Percentiles rank a stretch among this genome's conserved stretches.
These are phyloP conservation scores for Papilio demoleus DNA, from an alignment of 2,888 invertebrate genomes.

Conservation along the genomic window DNA sequence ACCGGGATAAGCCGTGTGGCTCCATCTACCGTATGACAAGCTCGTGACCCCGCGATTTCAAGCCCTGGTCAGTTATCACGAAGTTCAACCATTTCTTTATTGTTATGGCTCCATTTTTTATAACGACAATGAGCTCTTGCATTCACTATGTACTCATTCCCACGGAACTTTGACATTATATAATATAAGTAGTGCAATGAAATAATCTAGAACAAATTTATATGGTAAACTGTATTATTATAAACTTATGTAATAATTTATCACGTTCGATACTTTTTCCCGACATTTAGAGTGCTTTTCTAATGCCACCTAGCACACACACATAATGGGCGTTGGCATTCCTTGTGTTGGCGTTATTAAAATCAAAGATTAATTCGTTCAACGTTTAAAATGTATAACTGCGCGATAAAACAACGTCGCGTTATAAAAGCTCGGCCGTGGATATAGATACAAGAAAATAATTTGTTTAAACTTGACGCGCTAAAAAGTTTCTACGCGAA, in stretches of 20 bases:
- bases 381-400: too few species aligned
- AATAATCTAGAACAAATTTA: conserved; percentile 6
- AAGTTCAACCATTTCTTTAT: conserved; percentile 41
- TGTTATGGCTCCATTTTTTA: conserved; percentile 37
- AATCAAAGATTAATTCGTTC: too few species aligned
- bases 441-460: too few species aligned
- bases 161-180: conserved; percentile 31
- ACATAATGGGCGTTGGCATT: too few species aligned
- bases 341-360: too few species aligned
- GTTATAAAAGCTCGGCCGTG: too few species aligned
- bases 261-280: too few species aligned
- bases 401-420: too few species aligned
- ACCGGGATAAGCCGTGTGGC: conserved; percentile 16
- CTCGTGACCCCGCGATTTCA: conserved; percentile 47
- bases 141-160: conserved; percentile 36
- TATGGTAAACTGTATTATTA: neutral
- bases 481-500: too few species aligned
- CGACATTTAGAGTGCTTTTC: too few species aligned
- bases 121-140: conserved; percentile 27
- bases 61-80: conserved; percentile 46
- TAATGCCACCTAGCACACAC: too few species aligned
- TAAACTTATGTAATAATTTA: neutral
- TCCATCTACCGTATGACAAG: conserved; percentile 37
- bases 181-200: neutral
- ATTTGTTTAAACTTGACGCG: too few species aligned